A percentile compares a stretch with the other conserved stretches of the same genome.
Conservation (phyloP, 2,113 vertebrate species). For the Toxostoma redivivum region DNA sequence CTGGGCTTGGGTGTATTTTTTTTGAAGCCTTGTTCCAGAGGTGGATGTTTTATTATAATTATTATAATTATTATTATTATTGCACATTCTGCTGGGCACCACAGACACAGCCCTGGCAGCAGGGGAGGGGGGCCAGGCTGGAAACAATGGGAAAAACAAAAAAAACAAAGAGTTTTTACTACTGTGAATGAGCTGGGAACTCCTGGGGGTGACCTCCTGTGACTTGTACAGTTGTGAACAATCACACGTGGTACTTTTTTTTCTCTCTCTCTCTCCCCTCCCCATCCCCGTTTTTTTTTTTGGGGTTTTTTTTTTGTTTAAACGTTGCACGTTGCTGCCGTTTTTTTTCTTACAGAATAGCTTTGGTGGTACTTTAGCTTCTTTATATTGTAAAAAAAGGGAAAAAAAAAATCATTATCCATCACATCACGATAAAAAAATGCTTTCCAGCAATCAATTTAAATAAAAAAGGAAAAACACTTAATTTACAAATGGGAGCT, state of each 20-base stretch:
- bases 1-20: not conserved
- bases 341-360: conserved; percentile 76
- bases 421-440: conserved; percentile 74
- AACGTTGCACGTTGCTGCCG: conserved; percentile 52
- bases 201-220: conserved; percentile 49
- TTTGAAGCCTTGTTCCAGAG: not conserved
- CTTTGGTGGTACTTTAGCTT: conserved; percentile 83
- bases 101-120: not conserved
- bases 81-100: conserved; percentile 14
- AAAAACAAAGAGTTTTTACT: conserved; percentile 75
- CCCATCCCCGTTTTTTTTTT: not conserved
- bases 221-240: conserved; percentile 83
- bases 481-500: conserved; percentile 25
- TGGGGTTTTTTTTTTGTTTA: conserved; percentile 59
- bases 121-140: not conserved
- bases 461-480: conserved; percentile 81
- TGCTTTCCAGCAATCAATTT: conserved; percentile 85
- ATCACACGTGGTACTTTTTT: conserved; percentile 80
- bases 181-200: conserved; percentile 71
- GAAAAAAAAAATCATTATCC: conserved; percentile 34
- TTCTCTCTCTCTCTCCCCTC: not conserved
- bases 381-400: conserved; percentile 78
- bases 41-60: no score
- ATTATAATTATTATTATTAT: not conserved
- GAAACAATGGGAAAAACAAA: not conserved